Percentiles rank a stretch among this genome's conserved stretches.
phyloP scores from a whole-genome alignment of 2,888 invertebrate species.

The Papilio elwesi region DNA sequence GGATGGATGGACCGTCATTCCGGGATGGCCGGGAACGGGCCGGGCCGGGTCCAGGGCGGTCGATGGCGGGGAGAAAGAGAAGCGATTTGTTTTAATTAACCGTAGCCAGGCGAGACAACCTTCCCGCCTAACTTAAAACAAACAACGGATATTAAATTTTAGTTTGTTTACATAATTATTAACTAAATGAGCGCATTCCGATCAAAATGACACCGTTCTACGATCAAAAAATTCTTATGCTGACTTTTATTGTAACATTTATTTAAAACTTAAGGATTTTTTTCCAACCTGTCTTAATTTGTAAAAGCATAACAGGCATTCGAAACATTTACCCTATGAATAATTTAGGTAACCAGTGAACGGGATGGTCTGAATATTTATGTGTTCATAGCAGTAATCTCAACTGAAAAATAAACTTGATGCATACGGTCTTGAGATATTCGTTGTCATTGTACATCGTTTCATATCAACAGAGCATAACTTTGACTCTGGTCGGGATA shows the following conservation, averaged over 20 bases:
- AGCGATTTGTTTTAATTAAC: constrained; percentile 74
- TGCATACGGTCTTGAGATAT: no score
- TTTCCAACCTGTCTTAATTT: no score
- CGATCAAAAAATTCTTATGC: constrained; percentile 2
- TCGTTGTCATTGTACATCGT: no score
- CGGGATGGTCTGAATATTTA: no score
- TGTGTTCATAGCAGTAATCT: no score
- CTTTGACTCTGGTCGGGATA: no score
- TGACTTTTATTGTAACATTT: background rate
- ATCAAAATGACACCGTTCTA: constrained; percentile 33
- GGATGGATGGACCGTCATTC: constrained; percentile 59
- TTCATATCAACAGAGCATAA: no score
- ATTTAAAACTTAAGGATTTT: background rate
- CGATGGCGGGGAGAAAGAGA: constrained; percentile 45
- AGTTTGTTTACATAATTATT: constrained; percentile 58
- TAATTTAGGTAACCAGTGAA: no score
- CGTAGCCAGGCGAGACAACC: constrained; percentile 52
- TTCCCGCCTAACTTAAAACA: constrained; percentile 53
- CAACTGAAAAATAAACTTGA: no score
- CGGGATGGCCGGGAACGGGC: constrained; percentile 44
- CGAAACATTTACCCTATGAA: no score
- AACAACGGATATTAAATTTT: constrained; percentile 48
- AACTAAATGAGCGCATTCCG: constrained; percentile 39
- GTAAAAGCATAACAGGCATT: no score
- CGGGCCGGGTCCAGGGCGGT: constrained; percentile 39